Conservation (phyloP, 2,113 vertebrate species). For the Boulengeromyrus knoepffleri region DNA sequence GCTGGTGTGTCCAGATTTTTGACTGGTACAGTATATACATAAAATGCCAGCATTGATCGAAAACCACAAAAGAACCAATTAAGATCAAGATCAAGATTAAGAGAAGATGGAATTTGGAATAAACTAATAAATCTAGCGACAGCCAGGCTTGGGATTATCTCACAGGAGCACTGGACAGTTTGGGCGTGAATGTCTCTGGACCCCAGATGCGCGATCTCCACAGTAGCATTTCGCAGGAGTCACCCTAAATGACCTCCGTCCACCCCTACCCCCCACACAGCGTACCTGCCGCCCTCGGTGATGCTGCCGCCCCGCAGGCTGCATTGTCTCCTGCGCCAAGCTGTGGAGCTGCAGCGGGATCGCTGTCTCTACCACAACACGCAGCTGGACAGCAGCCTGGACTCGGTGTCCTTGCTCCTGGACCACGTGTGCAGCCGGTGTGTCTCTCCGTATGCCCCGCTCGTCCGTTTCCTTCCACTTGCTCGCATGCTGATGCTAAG, state of each 20-base stretch:
- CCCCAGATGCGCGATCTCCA: not conserved
- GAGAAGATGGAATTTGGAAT: not conserved
- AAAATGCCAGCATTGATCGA: not conserved
- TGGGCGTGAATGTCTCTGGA: not conserved
- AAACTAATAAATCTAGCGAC: not conserved
- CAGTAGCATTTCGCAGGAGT: not conserved
- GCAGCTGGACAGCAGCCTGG: conserved; percentile 82
- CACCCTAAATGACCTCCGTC: not conserved
- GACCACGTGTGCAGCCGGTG: conserved; percentile 96
- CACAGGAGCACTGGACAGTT: not conserved
- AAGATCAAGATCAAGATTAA: not conserved
- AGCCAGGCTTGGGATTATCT: not conserved
- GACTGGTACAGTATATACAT: not conserved
- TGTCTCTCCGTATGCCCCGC: conserved; percentile 18
- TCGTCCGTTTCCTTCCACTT: not conserved
- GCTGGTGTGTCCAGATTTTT: not conserved
- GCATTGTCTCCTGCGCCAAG: conserved; percentile 88
- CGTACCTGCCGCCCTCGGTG: conserved; percentile 90
- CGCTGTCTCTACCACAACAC: conserved; percentile 97
- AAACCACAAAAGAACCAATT: not conserved
- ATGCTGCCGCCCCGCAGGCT: conserved; percentile 92
- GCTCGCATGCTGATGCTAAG: not conserved
- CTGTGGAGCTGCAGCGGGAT: conserved; percentile 89
- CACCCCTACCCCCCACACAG: conserved; percentile 41
- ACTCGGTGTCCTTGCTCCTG: conserved; percentile 88